Conservation (phyloP, 2,888 invertebrate genomes). For the Chrysolina haemoptera region DNA sequence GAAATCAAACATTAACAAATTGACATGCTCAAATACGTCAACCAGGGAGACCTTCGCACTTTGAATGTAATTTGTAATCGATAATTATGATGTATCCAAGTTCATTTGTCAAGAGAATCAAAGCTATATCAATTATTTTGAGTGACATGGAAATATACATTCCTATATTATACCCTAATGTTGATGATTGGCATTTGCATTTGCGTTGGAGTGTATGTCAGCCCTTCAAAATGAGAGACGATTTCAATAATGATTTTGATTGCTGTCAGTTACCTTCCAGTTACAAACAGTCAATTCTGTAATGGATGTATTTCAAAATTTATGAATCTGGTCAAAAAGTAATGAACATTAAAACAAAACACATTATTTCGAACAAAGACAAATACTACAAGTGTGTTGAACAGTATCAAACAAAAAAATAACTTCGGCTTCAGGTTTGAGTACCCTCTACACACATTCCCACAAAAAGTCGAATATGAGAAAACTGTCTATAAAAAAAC, state of each 20-base stretch:
- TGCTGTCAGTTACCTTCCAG: background rate
- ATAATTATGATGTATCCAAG: slow-evolving; percentile 8
- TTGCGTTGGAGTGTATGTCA: slow-evolving; percentile 4
- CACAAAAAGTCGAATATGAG: too few relatives aligned
- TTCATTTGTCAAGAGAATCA: slow-evolving; percentile 16
- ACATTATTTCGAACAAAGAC: too few relatives aligned
- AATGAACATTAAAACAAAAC: too few relatives aligned
- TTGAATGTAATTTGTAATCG: slow-evolving; percentile 1
- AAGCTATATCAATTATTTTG: slow-evolving; percentile 9
- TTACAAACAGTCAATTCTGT: too few relatives aligned
- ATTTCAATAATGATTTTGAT: background rate
- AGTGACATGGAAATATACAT: slow-evolving; percentile 7
- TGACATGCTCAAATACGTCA: background rate
- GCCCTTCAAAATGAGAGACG: background rate
- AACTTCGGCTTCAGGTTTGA: too few relatives aligned
- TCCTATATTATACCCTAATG: slow-evolving; percentile 1
- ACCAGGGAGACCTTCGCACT: background rate
- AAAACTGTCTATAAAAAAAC: too few relatives aligned
- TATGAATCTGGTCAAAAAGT: too few relatives aligned
- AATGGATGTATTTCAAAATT: too few relatives aligned
- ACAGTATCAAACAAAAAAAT: too few relatives aligned
- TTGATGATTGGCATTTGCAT: background rate
- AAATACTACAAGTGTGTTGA: too few relatives aligned
- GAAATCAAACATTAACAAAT: background rate
- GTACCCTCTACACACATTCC: too few relatives aligned